phyloP scores from a whole-genome alignment of 1,140 invertebrate species.

The Archivesica marissinica region DNA sequence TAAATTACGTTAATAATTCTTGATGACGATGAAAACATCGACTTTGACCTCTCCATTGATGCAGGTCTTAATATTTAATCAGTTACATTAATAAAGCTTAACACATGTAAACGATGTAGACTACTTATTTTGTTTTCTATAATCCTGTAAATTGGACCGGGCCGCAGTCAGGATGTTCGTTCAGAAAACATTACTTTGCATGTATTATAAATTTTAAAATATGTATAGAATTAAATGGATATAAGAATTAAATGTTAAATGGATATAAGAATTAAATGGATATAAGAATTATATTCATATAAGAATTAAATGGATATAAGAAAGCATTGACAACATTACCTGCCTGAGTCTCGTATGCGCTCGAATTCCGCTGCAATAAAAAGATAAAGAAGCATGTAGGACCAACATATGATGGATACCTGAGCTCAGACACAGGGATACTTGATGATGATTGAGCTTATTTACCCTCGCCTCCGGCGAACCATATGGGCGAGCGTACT shows the following conservation, averaged over 20 bases:
- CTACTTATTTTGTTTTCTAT: neutral
- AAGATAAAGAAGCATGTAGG: neutral
- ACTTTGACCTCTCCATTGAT: constrained; percentile 4
- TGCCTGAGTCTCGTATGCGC: constrained; percentile 54
- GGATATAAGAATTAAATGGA: neutral
- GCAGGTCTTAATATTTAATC: neutral
- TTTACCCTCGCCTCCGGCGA: too few species aligned
- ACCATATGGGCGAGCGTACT: too few species aligned
- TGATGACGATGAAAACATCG: neutral
- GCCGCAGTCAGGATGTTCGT: neutral
- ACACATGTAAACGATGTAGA: neutral
- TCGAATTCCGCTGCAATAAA: constrained; percentile 64
- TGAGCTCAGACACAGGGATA: too few species aligned
- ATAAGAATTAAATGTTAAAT: neutral
- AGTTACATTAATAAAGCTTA: neutral
- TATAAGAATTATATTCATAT: neutral
- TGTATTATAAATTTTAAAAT: neutral
- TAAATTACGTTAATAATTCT: too few species aligned
- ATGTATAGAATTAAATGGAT: neutral
- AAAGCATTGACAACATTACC: constrained; percentile 21
- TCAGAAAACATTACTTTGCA: neutral
- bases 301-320: neutral
- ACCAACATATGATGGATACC: too few species aligned
- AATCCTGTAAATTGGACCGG: neutral
- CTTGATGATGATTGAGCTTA: too few species aligned